phyloP scores from a whole-genome alignment of 2,888 invertebrate species.

The Lasius platythorax region DNA sequence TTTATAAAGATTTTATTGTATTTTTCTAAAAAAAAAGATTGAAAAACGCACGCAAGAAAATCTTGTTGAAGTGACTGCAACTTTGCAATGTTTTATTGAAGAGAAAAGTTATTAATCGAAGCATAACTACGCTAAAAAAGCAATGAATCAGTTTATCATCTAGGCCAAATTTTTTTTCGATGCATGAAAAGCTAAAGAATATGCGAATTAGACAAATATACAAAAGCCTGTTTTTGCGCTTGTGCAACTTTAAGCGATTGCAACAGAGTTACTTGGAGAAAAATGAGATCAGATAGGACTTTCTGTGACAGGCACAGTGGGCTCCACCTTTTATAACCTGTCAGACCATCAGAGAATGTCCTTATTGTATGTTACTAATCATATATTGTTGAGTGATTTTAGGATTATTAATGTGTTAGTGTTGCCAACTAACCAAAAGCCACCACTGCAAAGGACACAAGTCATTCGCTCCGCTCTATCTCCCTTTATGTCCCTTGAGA shows the following conservation, averaged over 20 bases:
- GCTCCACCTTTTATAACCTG: not conserved
- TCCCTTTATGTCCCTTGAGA: slow-evolving; percentile 73
- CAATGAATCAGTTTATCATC: not conserved
- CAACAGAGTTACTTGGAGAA: slow-evolving; percentile 47
- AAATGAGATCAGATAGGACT: slow-evolving; percentile 22
- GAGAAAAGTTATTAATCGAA: slow-evolving; percentile 8
- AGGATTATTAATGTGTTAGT: slow-evolving; percentile 84
- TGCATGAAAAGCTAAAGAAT: slow-evolving; percentile 70
- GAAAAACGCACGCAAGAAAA: not conserved
- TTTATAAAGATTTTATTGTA: not conserved
- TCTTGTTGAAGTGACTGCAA: slow-evolving; percentile 17
- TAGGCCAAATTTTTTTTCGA: slow-evolving; percentile 7
- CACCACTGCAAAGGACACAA: slow-evolving; percentile 84
- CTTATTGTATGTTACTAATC: slow-evolving; percentile 83
- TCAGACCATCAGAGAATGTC: slow-evolving; percentile 69
- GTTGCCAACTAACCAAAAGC: slow-evolving; percentile 85
- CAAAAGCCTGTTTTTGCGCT: slow-evolving; percentile 65
- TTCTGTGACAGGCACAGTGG: not conserved
- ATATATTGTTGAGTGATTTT: slow-evolving; percentile 85
- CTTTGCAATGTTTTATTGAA: not conserved
- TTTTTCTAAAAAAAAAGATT: not conserved
- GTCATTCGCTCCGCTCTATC: slow-evolving; percentile 83
- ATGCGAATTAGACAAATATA: slow-evolving; percentile 56
- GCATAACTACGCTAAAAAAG: not conserved
- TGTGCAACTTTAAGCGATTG: slow-evolving; percentile 62